Evolutionary conservation across 2,113 vertebrate genomes (phyloP).

Genomic region (Dicrurus megarhynchus): DNA sequence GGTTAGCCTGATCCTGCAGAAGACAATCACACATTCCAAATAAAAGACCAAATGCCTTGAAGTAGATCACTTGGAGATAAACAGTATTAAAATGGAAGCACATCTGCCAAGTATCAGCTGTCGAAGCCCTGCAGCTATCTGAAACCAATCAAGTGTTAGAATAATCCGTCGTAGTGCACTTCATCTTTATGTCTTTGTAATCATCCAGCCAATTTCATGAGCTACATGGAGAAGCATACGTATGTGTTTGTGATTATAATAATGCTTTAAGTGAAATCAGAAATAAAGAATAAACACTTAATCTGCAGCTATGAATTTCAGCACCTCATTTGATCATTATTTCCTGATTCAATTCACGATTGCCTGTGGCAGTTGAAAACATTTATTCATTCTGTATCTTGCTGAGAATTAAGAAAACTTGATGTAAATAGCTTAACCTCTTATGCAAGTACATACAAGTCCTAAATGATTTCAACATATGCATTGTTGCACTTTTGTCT

Average conservation of each 20-base stretch:
- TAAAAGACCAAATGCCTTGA: conserved; percentile 42
- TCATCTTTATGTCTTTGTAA: conserved; percentile 37
- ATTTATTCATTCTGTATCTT: background rate
- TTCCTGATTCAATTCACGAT: background rate
- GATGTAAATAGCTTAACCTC: background rate
- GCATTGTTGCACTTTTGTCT: background rate
- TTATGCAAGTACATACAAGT: background rate
- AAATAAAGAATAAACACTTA: background rate
- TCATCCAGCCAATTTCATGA: conserved; percentile 40
- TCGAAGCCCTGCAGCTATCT: conserved; percentile 47
- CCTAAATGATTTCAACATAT: background rate
- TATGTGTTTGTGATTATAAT: conserved; percentile 9
- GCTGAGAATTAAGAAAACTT: background rate
- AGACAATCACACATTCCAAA: background rate
- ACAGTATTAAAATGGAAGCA: conserved; percentile 50
- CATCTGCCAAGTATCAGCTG: conserved; percentile 58
- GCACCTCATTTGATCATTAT: background rate
- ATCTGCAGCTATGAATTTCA: background rate
- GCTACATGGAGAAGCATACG: background rate
- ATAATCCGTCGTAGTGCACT: conserved; percentile 37
- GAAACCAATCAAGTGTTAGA: conserved; percentile 56
- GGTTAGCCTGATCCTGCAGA: background rate
- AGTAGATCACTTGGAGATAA: conserved; percentile 52
- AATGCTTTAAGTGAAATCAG: conserved; percentile 10
- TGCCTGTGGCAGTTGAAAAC: background rate